Evolutionary conservation across 2,888 invertebrate species (phyloP).

Genomic region (Agrenia bidenticulata): DNA sequence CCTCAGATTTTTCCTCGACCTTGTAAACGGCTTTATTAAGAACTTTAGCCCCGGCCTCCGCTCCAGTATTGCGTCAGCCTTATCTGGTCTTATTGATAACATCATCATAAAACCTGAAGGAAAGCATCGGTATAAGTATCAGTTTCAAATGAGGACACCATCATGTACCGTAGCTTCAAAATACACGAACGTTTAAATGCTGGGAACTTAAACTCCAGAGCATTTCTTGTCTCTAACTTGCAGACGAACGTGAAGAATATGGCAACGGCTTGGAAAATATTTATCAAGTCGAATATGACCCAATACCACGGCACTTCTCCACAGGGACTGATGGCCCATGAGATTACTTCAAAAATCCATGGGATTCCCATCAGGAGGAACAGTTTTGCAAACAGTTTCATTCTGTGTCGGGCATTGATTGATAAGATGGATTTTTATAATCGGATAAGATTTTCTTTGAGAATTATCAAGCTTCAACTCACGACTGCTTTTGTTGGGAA

Average conservation of each 20-base stretch:
- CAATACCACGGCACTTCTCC: constrained; percentile 39
- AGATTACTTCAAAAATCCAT: constrained; percentile 50
- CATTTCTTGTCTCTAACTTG: constrained; percentile 45
- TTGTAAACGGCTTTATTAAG: constrained; percentile 39
- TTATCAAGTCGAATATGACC: constrained; percentile 44
- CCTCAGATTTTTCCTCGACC: constrained; percentile 22
- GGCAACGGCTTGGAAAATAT: constrained; percentile 48
- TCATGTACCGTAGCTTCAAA: neutral
- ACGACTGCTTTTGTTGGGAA: constrained; percentile 47
- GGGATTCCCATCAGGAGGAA: constrained; percentile 50
- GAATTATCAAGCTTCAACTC: constrained; percentile 21
- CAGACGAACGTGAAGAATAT: constrained; percentile 51
- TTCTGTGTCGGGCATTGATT: constrained; percentile 22
- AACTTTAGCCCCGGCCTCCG: constrained; percentile 35
- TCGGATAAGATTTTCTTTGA: constrained; percentile 1
- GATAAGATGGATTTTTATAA: neutral
- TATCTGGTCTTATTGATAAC: constrained; percentile 38
- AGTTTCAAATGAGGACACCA: neutral
- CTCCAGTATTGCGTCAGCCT: constrained; percentile 33
- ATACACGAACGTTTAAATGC: constrained; percentile 37
- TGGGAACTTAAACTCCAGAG: constrained; percentile 46
- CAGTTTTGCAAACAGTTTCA: constrained; percentile 46
- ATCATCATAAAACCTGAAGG: constrained; percentile 36
- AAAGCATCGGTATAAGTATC: neutral
- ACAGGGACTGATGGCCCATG: constrained; percentile 30